Conservation (phyloP, 1,140 invertebrate species). For the Anagrus nilaparvatae region DNA sequence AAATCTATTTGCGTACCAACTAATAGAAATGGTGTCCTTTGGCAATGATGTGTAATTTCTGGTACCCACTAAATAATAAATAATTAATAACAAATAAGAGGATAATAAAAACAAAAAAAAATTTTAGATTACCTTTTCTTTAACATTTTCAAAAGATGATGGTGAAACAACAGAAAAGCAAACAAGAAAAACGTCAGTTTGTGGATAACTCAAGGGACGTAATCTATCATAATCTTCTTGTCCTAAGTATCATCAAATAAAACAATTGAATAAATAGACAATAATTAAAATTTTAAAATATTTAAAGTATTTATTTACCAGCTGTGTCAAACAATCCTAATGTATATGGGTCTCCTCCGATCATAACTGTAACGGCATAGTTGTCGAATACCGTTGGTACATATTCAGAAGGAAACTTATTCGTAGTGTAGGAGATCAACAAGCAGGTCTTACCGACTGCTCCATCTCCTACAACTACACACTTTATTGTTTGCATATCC, state of each 20-base stretch:
- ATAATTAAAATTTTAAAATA: not conserved
- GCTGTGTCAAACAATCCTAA: constrained; percentile 95
- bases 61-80: constrained; percentile 82
- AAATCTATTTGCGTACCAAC: constrained; percentile 98
- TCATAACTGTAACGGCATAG: constrained; percentile 98
- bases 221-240: constrained; percentile 96
- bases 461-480: constrained; percentile 94
- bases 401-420: constrained; percentile 97
- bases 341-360: constrained; percentile 95
- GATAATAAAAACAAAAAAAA: too few species aligned
- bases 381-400: constrained; percentile 98
- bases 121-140: constrained; percentile 76
- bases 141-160: constrained; percentile 98
- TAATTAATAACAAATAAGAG: not conserved
- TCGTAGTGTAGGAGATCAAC: constrained; percentile 84
- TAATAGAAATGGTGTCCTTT: constrained; percentile 93
- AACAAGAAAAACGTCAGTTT: constrained; percentile 96
- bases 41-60: constrained; percentile 98
- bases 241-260: constrained; percentile 41
- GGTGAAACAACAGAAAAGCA: constrained; percentile 97
- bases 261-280: not conserved
- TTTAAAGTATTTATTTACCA: constrained; percentile 44
- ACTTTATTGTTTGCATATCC: constrained; percentile 97
- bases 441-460: constrained; percentile 96
- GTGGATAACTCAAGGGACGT: constrained; percentile 93